Base-by-base conservation (phyloP, 1,140 invertebrate species). In the Drosophila melanogaster region DNA sequence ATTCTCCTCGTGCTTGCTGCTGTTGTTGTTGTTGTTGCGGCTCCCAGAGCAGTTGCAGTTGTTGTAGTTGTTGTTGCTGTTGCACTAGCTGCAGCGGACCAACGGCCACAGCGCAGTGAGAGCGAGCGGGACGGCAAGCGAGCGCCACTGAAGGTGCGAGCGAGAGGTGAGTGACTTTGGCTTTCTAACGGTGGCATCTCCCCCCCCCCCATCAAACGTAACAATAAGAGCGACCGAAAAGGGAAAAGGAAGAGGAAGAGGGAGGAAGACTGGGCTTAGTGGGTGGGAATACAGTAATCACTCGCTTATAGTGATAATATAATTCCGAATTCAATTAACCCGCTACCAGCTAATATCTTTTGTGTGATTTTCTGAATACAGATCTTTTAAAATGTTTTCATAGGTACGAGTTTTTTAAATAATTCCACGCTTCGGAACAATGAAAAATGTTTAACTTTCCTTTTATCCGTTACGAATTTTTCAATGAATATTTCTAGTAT, bases 131-230 rank as follows among this genome's bases (percentile, higher is more conserved):
- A 70, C 40, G 43, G 62, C 40, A 33, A 67, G 50, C 35, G 35
- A 57, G 49, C 26, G 37, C 26, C 64, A 49, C 50, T 26, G 15
- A 49, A 19, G 44, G 65, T 57, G 64, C 64, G 15, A 70, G 50
- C 46, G 22, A 67, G 46, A 67, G 64, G 64, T 67, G 26, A 67
- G 64, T 67, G 33, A 38, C 47, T 49, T 49, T 33, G 37, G 24
- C 55, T 49, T 41, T 64, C 47, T 51, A 53, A 59, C 65, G 55
- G 49, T 58, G 6, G 30, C 24, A 11, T 24, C 30, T 6, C 15
- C 15, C 40, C n/a, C 2, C 19, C 24, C 24, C 24, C 24, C 24
- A 24, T 7, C 5, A 26, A 26, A 6, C 26, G 26, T 12, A 2
- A 62, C 41, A 43, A 55, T 33, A 19, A 37, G 19, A 19, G 41